Evolutionary conservation across 2,113 vertebrate genomes (phyloP), one percentile per base, ranked within the genome.

Genomic region (Callipepla californica): DNA sequence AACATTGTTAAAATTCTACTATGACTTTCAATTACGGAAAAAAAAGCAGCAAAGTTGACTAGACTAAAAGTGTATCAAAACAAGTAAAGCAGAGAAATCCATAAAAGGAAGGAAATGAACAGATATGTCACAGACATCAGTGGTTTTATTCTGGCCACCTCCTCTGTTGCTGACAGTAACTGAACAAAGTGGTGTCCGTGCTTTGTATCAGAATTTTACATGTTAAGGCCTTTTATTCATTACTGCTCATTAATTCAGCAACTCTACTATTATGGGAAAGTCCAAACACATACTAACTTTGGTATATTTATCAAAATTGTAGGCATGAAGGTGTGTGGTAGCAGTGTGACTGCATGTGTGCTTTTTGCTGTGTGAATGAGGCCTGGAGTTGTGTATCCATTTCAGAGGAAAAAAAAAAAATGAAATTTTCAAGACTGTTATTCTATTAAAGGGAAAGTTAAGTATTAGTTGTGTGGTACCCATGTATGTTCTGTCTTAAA

Each of bases 1-100:
- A 88, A 91, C 50, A 28, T 57, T 75, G 61, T 90, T 90, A 87
- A 94, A 80, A 69, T 50, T 73, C 22, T 87, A 63, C 48, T 90
- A 55, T 34, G 34, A 36, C 34, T 95, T 96, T 89, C 84, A 81
- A 23, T 92, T 89, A 78, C 23, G 65, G 75, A 44, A 85, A 77
- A 77, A 76, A 93, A 90, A 48, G 3, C 23, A 74, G n/a, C 32
- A 69, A 58, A 80, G 91, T 50, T 61, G 55, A 73, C 70, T 69
- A 53, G 69, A 73, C 40, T 74, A 81, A 90, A 94, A 87, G 47
- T 67, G 21, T 75, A 79, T 66, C 51, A 61, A 75, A 87, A 89
- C 68, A 80, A 80, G 12, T 26, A 6, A 16, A 83, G 50, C 14
- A 51, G 61, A 57, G 47, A 86, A 76, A 87, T 67, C 30, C 38